Evolutionary conservation across 2,888 invertebrate species (phyloP), one percentile per base, ranked within the genome.

Genomic region (Drosophila hawaiiensis): DNA sequence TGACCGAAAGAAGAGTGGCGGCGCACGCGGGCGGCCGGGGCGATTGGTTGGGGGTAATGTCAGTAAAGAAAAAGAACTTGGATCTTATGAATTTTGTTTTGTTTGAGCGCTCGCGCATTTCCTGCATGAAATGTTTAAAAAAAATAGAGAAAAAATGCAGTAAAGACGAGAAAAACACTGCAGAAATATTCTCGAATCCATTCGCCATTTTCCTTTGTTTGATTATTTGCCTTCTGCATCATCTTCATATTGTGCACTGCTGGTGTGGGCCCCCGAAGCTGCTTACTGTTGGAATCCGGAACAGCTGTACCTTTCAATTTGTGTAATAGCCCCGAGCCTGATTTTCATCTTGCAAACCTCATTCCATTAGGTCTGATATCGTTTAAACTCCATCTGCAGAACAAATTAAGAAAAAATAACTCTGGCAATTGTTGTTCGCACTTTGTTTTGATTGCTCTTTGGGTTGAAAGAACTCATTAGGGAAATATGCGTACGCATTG

Each of bases 301-400:
- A 85, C 71, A 77, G 76, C 78, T 81, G 68, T 70, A 84, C 84
- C 87, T 86, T 85, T 89, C 87, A 85, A 83, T 85, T 85, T 81
- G 89, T 59, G 68, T 76, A 59, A 72, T 16, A 16, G 47, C 47
- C 81, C 65, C 68, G 67, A 70, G 73, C 71, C 68, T 61, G 76
- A 79, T 80, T 84, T 80, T 72, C 76, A 82, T 78, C 76, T 75
- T 43, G 37, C 39, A 35, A 58, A 35, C 39, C 59, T 52, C 47
- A 52, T 28, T 39, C 33, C 19, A n/a, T 25, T 37, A 35, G 35
- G 25, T 22, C 22, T 59, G 60, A 50, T 70, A 67, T 67, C 56
- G 41, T 67, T 75, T 58, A 25, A 65, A 64, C 68, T 55, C 54
- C 63, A 50, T n/a, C 28, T 53, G 49, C 14, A n/a, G 31, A 14